Base-by-base conservation (phyloP, 2,888 invertebrate genomes). In the Cephus spinipes region DNA sequence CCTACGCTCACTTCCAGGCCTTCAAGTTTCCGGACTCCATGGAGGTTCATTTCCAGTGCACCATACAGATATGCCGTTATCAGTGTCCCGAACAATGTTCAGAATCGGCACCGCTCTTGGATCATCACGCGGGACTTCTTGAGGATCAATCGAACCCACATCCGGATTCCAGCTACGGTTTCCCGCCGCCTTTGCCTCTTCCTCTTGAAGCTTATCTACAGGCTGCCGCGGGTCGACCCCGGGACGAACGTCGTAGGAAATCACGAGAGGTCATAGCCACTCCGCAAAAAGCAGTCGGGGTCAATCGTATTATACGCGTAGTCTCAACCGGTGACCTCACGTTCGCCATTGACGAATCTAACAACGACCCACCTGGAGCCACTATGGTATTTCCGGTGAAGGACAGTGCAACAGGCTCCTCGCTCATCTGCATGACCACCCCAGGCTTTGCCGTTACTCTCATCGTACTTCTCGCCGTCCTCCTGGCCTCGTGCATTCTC, bases 1-100 rank as follows among this genome's bases (percentile, higher is more conserved):
- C 97, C 0, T 98, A 98, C 89, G 97, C 98, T 0, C 97, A 97
- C 91, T 98, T 98, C 94, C 97, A 98, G 92, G 98, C 98, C 0
- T 98, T 98, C 92, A 98, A 98, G 90, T 98, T 98, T 93, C 98
- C 98, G 0, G 98, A 98, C 89, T 97, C 97, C 0, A 98, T 98
- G 98, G 98, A 98, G 90, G 98, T 98, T 0, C 98, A 98, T 91
- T 98, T 98, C 93, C 97, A 98, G 91, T 98, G 98, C 90, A 98
- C 98, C 40, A 98, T 98, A 82, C 98, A 98, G 91, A 98, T 98
- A 87, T 98, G 98, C 91, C 94, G 98, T 85, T 97, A 97, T 88
- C 96, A 97, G 87, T 98, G 98, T 88, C 98, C 98, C 0, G 98
- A 98, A 84, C 98, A 98, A 89, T 98, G 98, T 89, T 95, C 96